These are phyloP conservation scores for Noctua janthe DNA, from an alignment of 2,888 invertebrate species.

Conservation along the genomic window DNA sequence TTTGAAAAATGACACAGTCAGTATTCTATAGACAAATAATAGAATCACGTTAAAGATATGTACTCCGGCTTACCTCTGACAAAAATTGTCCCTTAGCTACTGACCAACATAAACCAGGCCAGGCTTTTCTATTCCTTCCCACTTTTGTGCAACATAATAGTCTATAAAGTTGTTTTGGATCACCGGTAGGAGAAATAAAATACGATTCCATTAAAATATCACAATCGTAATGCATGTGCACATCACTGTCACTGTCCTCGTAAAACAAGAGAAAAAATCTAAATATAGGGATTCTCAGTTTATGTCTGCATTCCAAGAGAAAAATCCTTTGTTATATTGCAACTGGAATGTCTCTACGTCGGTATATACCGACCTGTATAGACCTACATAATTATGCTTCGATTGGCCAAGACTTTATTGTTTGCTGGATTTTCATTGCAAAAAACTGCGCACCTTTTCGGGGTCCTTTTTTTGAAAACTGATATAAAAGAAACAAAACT, in stretches of 20 bases:
- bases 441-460: neutral
- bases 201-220: slow-evolving; percentile 13
- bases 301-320: slow-evolving; percentile 45
- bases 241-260: slow-evolving; percentile 48
- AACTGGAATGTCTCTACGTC: slow-evolving; percentile 2
- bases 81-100: too few relatives aligned
- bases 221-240: slow-evolving; percentile 12
- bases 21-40: too few relatives aligned
- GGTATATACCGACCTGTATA: neutral
- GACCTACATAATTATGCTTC: neutral
- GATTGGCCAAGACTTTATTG: slow-evolving; percentile 4
- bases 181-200: neutral
- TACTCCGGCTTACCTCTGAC: too few relatives aligned
- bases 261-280: slow-evolving; percentile 50
- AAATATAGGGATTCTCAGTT: slow-evolving; percentile 47
- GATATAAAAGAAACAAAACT: neutral
- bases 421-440: slow-evolving; percentile 1
- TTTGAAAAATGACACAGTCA: too few relatives aligned
- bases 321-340: slow-evolving; percentile 50
- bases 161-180: slow-evolving; percentile 6
- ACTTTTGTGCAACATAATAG: neutral
- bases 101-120: neutral
- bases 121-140: neutral
- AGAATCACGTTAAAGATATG: too few relatives aligned
- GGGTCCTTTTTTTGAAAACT: neutral